A percentile compares a stretch with the other conserved stretches of the same genome.
These are phyloP conservation scores for Palythoa caribaeorum DNA, from an alignment of 92 coral and sea anemone genomes.

Conservation along the genomic window DNA sequence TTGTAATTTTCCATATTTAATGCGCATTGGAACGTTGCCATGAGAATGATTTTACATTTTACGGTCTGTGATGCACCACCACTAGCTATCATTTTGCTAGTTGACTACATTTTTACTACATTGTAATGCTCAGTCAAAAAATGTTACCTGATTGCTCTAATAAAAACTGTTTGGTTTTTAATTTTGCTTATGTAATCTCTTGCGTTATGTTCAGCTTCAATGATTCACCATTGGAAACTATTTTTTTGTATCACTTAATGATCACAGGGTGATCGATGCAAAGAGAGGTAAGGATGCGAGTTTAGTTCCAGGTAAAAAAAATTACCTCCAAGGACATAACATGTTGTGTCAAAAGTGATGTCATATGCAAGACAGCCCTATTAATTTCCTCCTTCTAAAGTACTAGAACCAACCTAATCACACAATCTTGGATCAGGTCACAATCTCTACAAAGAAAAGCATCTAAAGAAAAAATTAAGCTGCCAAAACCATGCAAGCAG, in stretches of 20 bases:
- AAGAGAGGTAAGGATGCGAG: not conserved
- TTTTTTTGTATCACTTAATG: not conserved
- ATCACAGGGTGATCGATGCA: not conserved
- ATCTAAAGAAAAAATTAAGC: slow-evolving; percentile 1
- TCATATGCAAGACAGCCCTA: not conserved
- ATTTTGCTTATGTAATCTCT: not conserved
- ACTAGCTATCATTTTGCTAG: not conserved
- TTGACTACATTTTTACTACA: not conserved
- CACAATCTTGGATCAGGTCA: slow-evolving; percentile 1
- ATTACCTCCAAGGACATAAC: not conserved
- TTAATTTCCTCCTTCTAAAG: not conserved
- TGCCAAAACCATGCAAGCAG: slow-evolving; percentile 5
- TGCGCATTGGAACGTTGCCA: not conserved
- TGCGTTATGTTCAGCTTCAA: not conserved
- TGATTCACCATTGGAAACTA: not conserved
- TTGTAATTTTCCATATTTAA: not conserved
- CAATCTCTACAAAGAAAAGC: not conserved
- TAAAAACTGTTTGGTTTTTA: too few species aligned
- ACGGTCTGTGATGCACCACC: not conserved
- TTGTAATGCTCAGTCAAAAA: not conserved
- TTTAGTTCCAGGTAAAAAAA: not conserved
- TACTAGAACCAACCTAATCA: not conserved
- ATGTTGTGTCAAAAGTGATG: not conserved
- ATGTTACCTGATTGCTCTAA: too few species aligned
- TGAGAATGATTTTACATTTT: not conserved